Base-by-base conservation (phyloP, 2,797 vertebrate species). In the Merluccius polli region DNA sequence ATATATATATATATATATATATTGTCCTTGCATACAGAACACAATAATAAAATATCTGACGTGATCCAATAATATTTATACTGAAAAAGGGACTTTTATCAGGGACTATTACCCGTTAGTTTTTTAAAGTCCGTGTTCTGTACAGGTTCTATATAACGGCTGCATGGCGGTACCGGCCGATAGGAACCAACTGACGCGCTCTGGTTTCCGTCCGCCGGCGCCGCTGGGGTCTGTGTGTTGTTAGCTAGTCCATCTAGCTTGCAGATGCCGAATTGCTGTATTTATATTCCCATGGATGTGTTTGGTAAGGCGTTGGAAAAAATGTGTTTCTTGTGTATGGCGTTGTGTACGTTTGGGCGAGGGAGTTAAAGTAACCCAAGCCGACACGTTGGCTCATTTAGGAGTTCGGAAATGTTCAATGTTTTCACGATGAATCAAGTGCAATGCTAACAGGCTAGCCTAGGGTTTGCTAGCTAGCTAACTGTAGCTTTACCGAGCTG, bases 211-310 rank as follows among this genome's bases (percentile, higher is more conserved):
- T 35, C 79, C 73, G 31, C 79, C 73, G 74, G 67, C 13, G 29
- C 63, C 83, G 81, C 75, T 83, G 75, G n/a, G n/a, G n/a, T n/a
- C 75, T 73, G 70, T 75, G 84, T 90, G 88, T 90, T 92, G 90
- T 93, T 92, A 92, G 90, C 91, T 87, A 87, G 84, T 24, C 11
- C 15, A 5, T 87, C 84, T 86, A 79, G 90, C 88, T 88, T 88
- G 80, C 85, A 90, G 88, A 91, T 88, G 84, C 89, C 82, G 82
- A 84, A 77, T 76, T 86, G 83, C 87, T 84, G 76, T 81, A 85
- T 73, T 80, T 74, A 76, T 80, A 85, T 86, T 77, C 81, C 72
- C 75, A 89, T 88, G 86, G 89, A 86, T 86, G 88, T 86, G 87
- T 88, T 86, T 78, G 92, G 93, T 93, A 92, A 92, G 90, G 13